Percentiles rank a stretch among this genome's conserved stretches.
Conservation (phyloP, 2,113 vertebrate genomes). For the Gambusia affinis region DNA sequence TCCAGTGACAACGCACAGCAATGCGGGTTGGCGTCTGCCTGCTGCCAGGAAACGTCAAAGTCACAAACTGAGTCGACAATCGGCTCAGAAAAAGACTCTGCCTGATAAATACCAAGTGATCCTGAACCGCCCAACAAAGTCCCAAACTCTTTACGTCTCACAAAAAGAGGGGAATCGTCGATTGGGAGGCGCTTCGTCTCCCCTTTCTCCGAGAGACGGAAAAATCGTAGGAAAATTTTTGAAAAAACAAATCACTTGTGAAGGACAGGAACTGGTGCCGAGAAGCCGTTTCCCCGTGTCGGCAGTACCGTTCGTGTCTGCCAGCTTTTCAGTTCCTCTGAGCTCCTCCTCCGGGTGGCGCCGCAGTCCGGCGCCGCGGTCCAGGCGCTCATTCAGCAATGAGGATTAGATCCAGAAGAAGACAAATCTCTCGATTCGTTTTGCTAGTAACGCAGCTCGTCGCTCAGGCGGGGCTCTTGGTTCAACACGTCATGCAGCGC, state of each 20-base stretch:
- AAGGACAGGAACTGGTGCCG: slow-evolving; percentile 58
- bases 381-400: slow-evolving; percentile 59
- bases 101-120: slow-evolving; percentile 53
- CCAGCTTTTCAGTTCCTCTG: slow-evolving; percentile 49
- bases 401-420: slow-evolving; percentile 72
- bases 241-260: slow-evolving; percentile 52
- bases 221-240: not conserved
- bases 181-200: slow-evolving; percentile 52
- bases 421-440: slow-evolving; percentile 72
- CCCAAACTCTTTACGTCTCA: slow-evolving; percentile 49
- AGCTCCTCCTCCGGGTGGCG: slow-evolving; percentile 46
- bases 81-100: slow-evolving; percentile 33
- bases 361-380: slow-evolving; percentile 42
- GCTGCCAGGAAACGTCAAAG: slow-evolving; percentile 36
- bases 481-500: slow-evolving; percentile 96
- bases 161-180: slow-evolving; percentile 47
- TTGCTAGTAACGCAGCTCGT: slow-evolving; percentile 40
- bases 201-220: slow-evolving; percentile 19
- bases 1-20: slow-evolving; percentile 44
- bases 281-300: slow-evolving; percentile 35
- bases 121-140: slow-evolving; percentile 15
- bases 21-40: slow-evolving; percentile 32
- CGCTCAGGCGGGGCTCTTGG: slow-evolving; percentile 3
- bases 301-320: slow-evolving; percentile 41
- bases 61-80: slow-evolving; percentile 11